These are phyloP conservation scores for Hylaeus anthracinus DNA, from an alignment of 1,140 invertebrate species.

Conservation along the genomic window DNA sequence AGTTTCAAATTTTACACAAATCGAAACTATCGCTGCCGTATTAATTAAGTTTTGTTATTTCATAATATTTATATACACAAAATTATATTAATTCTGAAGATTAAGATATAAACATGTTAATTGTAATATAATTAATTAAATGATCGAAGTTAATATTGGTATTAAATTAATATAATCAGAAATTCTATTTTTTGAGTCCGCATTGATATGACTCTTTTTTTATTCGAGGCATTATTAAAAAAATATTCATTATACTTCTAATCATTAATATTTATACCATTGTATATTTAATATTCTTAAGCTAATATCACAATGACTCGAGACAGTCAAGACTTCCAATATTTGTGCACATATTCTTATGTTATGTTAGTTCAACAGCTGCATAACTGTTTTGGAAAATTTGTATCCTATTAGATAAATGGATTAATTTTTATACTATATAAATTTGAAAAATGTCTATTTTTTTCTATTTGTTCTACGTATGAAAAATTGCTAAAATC, in stretches of 20 bases:
- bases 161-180: constrained; percentile 58
- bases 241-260: constrained; percentile 70
- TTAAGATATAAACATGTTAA: constrained; percentile 40
- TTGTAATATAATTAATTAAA: constrained; percentile 51
- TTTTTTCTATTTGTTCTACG: constrained; percentile 13
- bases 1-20: constrained; percentile 57
- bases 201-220: constrained; percentile 56
- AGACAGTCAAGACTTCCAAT: constrained; percentile 73
- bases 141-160: constrained; percentile 44
- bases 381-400: constrained; percentile 45
- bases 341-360: constrained; percentile 58
- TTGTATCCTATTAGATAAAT: constrained; percentile 48
- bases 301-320: constrained; percentile 79
- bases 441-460: constrained; percentile 58
- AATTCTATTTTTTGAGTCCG: constrained; percentile 53
- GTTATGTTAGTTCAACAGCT: constrained; percentile 38
- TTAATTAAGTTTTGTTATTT: constrained; percentile 52
- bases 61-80: constrained; percentile 57
- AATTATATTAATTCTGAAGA: constrained; percentile 60
- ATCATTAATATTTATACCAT: constrained; percentile 67
- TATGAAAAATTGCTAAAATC: constrained; percentile 62
- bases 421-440: constrained; percentile 48
- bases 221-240: constrained; percentile 69
- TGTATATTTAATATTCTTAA: constrained; percentile 71
- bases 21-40: constrained; percentile 35